Percentiles rank a stretch among this genome's conserved stretches.
Conservation (phyloP, 2,797 vertebrate species). For the Otolemur crassicaudatus region DNA sequence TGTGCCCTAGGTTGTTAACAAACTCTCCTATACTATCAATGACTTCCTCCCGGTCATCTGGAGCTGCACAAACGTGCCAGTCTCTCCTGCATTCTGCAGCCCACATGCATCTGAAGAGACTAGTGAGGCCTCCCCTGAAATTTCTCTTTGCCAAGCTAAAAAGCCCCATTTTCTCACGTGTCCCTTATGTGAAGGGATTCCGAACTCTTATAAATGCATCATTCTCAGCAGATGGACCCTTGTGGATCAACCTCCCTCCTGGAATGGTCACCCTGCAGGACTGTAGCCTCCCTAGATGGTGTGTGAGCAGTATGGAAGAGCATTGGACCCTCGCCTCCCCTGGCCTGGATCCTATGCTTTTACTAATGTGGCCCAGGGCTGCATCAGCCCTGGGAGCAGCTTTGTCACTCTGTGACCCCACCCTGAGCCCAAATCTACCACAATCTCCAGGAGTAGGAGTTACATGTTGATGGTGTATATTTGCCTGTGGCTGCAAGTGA, state of each 20-base stretch:
- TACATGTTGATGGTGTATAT: too few species aligned
- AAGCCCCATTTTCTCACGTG: background rate
- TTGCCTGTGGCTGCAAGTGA: background rate
- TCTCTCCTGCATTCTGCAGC: too few species aligned
- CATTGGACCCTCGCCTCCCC: background rate
- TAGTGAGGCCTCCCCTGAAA: background rate
- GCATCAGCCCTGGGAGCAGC: background rate
- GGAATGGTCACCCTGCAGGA: background rate
- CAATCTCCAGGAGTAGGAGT: fast-evolving
- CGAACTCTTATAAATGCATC: background rate
- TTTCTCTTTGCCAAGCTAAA: background rate
- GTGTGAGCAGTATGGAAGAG: background rate
- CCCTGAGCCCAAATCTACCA: background rate
- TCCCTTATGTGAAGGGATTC: background rate
- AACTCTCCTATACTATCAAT: background rate
- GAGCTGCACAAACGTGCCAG: fast-evolving
- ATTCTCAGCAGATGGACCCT: background rate
- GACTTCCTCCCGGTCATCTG: background rate
- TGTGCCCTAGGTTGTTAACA: background rate
- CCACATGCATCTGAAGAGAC: background rate
- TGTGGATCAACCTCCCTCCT: background rate
- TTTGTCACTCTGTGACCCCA: background rate
- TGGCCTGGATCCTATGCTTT: background rate
- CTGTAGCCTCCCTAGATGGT: background rate
- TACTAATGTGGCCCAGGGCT: background rate